A percentile compares a stretch with the other conserved stretches of the same genome.
Conservation (phyloP, 2,113 vertebrate species). For the Ursus arctos region DNA sequence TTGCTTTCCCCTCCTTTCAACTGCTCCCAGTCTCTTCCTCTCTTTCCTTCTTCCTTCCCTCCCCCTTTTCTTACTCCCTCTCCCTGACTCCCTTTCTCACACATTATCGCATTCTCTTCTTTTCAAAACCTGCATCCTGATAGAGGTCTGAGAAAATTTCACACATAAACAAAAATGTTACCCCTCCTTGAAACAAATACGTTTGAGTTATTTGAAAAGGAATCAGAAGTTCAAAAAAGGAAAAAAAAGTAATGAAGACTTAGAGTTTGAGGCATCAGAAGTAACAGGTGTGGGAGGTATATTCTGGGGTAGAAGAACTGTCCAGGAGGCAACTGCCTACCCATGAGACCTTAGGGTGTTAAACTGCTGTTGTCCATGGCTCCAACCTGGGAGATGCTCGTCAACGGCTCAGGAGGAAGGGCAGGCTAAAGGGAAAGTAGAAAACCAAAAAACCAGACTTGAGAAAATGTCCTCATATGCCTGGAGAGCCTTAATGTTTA, state of each 20-base stretch:
- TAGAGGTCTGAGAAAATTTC: neutral
- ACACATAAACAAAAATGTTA: neutral
- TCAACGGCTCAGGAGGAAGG: neutral
- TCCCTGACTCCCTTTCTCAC: neutral
- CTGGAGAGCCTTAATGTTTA: neutral
- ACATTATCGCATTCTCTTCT: neutral
- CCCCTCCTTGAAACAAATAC: neutral
- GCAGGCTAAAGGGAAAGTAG: neutral
- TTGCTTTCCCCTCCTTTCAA: neutral
- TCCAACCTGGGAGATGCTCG: neutral
- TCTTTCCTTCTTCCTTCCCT: neutral
- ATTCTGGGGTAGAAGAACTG: neutral
- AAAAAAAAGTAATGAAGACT: neutral
- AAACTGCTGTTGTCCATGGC: neutral
- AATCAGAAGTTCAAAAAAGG: neutral
- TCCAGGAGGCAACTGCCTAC: neutral
- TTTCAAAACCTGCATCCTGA: neutral
- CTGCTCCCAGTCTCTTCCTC: neutral
- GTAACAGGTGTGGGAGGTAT: neutral
- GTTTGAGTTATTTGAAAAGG: slow-evolving; percentile 33
- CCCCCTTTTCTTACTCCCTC: rapidly evolving
- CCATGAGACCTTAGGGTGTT: neutral
- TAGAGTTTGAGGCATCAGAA: neutral
- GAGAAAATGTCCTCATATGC: neutral
- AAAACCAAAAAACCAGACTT: neutral